Conservation (phyloP, 2,113 vertebrate species). For the Pholis gunnellus region DNA sequence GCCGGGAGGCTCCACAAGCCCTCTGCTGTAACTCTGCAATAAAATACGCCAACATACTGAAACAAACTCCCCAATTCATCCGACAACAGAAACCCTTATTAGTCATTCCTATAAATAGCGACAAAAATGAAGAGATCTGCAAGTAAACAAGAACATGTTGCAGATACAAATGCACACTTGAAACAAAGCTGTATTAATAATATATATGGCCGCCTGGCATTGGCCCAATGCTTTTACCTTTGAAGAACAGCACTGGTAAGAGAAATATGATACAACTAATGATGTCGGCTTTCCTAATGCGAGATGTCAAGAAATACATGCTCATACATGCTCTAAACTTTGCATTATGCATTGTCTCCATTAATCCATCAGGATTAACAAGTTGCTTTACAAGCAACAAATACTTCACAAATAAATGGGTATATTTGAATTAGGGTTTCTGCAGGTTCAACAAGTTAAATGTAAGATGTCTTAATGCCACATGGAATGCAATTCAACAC, state of each 20-base stretch:
- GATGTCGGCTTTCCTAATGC: not conserved
- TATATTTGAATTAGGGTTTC: not conserved
- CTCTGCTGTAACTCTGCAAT: slow-evolving; percentile 78
- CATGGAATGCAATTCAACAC: not conserved
- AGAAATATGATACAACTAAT: not conserved
- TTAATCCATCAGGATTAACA: not conserved
- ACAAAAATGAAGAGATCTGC: not conserved
- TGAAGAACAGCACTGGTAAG: not conserved
- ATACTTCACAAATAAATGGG: not conserved
- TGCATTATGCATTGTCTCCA: not conserved
- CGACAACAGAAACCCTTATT: not conserved
- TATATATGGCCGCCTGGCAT: not conserved
- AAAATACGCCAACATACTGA: not conserved
- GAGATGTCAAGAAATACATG: not conserved
- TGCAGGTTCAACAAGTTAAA: not conserved
- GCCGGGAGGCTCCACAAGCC: slow-evolving; percentile 77
- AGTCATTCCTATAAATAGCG: not conserved
- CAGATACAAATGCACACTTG: not conserved
- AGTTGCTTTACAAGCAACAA: not conserved
- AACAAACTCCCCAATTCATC: not conserved
- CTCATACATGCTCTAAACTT: not conserved
- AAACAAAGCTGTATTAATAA: not conserved
- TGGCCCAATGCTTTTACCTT: not conserved
- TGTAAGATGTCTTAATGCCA: not conserved
- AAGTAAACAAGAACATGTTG: not conserved